These are phyloP conservation scores for Brenthis hecate DNA, from an alignment of 2,888 invertebrate genomes.

Conservation along the genomic window DNA sequence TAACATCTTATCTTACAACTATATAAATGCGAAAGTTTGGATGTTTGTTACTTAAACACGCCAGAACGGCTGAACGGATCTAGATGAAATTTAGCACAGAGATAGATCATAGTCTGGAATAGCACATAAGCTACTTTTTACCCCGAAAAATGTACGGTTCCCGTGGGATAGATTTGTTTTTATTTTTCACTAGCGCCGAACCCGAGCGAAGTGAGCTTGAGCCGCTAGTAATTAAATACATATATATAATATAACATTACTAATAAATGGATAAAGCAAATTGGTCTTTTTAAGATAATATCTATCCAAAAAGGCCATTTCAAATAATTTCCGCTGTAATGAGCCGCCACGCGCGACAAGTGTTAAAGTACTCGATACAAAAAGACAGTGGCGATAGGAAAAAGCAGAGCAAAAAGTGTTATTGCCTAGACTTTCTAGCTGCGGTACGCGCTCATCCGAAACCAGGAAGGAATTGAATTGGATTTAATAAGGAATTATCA, in stretches of 20 bases:
- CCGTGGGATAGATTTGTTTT: no score
- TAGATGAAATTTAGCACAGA: no score
- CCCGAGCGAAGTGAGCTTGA: no score
- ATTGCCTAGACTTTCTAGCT: conserved; percentile 46
- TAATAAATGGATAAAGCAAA: neutral
- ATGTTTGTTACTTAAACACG: no score
- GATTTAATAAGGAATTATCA: conserved; percentile 33
- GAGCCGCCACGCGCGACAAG: conserved; percentile 54
- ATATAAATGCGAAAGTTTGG: no score
- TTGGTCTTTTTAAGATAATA: conserved; percentile 32
- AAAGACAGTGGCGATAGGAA: conserved; percentile 32
- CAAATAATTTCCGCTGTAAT: conserved; percentile 40
- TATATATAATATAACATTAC: neutral
- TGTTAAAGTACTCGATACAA: conserved; percentile 40
- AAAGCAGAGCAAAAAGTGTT: conserved; percentile 39
- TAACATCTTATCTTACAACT: no score
- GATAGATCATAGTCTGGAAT: no score
- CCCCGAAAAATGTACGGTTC: no score
- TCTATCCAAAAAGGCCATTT: conserved; percentile 39
- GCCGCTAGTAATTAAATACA: neutral
- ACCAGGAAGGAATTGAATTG: conserved; percentile 38
- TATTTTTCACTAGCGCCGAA: no score
- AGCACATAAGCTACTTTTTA: no score
- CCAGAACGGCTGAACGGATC: no score
- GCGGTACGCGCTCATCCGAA: conserved; percentile 38